Evolutionary conservation across 37 sponge, comb jelly and placozoan species (phyloP).

Genomic region (Mnemiopsis leidyi): DNA sequence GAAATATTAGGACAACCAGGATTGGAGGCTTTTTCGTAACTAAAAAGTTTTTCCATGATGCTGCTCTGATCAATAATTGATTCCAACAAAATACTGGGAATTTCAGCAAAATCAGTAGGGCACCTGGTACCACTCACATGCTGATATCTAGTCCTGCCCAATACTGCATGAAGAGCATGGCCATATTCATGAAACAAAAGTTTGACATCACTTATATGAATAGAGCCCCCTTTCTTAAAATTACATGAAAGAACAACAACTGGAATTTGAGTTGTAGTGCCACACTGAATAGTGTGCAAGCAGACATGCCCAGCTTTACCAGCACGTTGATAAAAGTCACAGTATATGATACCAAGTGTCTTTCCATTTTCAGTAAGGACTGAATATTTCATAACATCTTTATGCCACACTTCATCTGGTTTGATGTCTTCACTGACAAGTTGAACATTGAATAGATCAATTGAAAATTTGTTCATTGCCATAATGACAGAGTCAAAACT

Average conservation of each 20-base stretch:
- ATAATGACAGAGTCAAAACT: slow-evolving; percentile 71
- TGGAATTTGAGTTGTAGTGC: slow-evolving; percentile 73
- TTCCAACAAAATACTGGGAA: slow-evolving; percentile 91
- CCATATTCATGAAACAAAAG: slow-evolving; percentile 95
- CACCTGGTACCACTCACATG: slow-evolving; percentile 92
- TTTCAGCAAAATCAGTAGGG: slow-evolving; percentile 91
- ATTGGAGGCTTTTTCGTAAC: not conserved
- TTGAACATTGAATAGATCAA: slow-evolving; percentile 69
- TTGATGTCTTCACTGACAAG: slow-evolving; percentile 61
- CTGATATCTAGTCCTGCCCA: slow-evolving; percentile 87
- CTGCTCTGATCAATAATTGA: slow-evolving; percentile 64
- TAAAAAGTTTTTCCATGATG: not conserved
- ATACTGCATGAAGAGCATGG: slow-evolving; percentile 89
- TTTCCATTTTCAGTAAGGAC: slow-evolving; percentile 70
- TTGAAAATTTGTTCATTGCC: slow-evolving; percentile 71
- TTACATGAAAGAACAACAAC: slow-evolving; percentile 76
- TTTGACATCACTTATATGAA: slow-evolving; percentile 45
- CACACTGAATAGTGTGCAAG: slow-evolving; percentile 84
- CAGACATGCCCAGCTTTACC: slow-evolving; percentile 72
- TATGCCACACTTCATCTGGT: slow-evolving; percentile 80
- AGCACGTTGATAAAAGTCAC: slow-evolving; percentile 72
- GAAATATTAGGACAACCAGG: slow-evolving; percentile 67
- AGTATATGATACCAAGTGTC: slow-evolving; percentile 74
- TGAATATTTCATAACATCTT: slow-evolving; percentile 39
- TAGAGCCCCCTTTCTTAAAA: not conserved